phyloP scores from a whole-genome alignment of 2,113 vertebrate species.

The Gambusia holbrooki region DNA sequence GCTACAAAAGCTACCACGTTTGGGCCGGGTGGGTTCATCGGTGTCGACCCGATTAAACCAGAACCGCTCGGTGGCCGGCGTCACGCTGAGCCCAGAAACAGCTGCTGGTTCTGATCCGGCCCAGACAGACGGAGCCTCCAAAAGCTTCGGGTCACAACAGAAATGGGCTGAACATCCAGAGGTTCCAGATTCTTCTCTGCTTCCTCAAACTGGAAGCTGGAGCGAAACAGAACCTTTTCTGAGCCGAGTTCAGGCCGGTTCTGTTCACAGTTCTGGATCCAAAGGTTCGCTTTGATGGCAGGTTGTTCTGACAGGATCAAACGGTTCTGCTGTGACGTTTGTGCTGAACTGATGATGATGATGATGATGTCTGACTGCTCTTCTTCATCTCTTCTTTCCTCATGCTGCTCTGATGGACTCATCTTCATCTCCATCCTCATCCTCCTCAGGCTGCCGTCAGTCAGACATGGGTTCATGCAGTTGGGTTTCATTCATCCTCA shows the following conservation, averaged over 20 bases:
- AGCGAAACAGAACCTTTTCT: too few relatives aligned
- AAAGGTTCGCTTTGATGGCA: not conserved
- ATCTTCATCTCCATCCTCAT: constrained; percentile 70
- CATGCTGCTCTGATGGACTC: constrained; percentile 86
- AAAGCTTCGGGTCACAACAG: not conserved
- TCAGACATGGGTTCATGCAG: constrained; percentile 99
- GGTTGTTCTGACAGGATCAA: not conserved
- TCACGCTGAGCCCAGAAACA: too few relatives aligned
- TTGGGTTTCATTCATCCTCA: constrained; percentile 86
- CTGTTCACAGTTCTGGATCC: too few relatives aligned
- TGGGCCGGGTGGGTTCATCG: too few relatives aligned
- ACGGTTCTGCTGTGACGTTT: not conserved
- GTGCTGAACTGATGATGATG: not conserved
- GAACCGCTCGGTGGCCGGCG: too few relatives aligned
- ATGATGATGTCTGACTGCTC: constrained; percentile 42
- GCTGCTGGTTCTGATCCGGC: too few relatives aligned
- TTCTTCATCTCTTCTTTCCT: constrained; percentile 70
- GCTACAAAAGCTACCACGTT: too few relatives aligned
- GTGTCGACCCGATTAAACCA: too few relatives aligned
- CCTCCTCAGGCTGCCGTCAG: constrained; percentile 94
- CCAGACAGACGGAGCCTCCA: not conserved
- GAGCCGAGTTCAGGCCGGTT: not conserved
- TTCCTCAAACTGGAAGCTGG: not conserved
- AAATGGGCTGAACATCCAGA: not conserved
- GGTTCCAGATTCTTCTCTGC: not conserved